Conservation (phyloP, 2,113 vertebrate species). For the Abramis brama region DNA sequence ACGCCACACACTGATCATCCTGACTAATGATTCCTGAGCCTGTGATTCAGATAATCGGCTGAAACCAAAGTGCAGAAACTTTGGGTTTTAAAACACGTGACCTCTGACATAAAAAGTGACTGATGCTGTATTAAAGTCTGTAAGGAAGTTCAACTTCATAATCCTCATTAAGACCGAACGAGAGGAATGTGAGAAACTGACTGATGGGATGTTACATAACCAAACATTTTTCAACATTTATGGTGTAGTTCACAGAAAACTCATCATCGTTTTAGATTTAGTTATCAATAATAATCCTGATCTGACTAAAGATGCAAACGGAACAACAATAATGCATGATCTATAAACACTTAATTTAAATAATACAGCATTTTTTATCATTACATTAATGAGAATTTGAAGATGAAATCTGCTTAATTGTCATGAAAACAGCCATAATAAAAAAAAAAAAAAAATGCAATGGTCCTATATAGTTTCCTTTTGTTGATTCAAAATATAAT, state of each 20-base stretch:
- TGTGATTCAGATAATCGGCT: neutral
- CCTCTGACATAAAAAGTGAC: too few species aligned
- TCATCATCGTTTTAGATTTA: neutral
- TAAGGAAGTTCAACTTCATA: neutral
- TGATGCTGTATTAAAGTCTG: too few species aligned
- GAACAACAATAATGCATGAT: too few species aligned
- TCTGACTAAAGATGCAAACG: too few species aligned
- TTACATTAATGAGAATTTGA: too few species aligned
- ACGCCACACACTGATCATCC: neutral
- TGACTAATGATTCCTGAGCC: neutral
- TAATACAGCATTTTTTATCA: too few species aligned
- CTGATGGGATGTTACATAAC: neutral
- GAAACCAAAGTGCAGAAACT: neutral
- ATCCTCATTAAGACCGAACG: neutral
- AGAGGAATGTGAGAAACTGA: neutral
- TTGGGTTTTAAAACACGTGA: neutral
- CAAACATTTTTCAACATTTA: neutral
- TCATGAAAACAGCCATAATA: too few species aligned
- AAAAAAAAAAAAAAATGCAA: too few species aligned
- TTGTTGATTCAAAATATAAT: neutral
- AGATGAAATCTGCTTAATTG: too few species aligned
- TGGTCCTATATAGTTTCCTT: too few species aligned
- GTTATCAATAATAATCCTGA: too few species aligned
- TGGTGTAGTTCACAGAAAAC: neutral
- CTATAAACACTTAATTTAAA: too few species aligned